A percentile compares a stretch with the other conserved stretches of the same genome.
These are phyloP conservation scores for Polyergus mexicanus DNA, from an alignment of 1,140 invertebrate genomes.

Conservation along the genomic window DNA sequence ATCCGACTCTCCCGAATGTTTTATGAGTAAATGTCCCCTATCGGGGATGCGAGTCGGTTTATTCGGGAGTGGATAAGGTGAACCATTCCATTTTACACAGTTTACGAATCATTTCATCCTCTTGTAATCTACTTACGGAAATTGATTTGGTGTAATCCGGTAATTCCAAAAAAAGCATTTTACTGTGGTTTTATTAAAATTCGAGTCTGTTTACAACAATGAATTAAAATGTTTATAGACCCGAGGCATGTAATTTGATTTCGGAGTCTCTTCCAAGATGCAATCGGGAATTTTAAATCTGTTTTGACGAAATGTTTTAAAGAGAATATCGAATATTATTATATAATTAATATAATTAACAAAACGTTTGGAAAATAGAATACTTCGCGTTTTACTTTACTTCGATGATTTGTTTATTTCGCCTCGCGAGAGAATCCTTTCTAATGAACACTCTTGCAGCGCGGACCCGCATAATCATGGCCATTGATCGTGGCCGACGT, in stretches of 20 bases:
- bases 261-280: neutral
- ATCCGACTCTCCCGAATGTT: conserved; percentile 3
- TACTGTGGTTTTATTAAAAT: conserved; percentile 21
- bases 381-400: neutral
- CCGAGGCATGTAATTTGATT: neutral
- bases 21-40: neutral
- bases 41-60: neutral
- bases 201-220: neutral
- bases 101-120: conserved; percentile 35
- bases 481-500: conserved; percentile 50
- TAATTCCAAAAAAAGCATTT: conserved; percentile 17
- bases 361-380: neutral
- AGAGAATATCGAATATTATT: neutral
- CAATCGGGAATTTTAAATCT: neutral
- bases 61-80: conserved; percentile 30
- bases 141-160: conserved; percentile 50
- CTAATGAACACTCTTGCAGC: conserved; percentile 41
- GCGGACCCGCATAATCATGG: conserved; percentile 50
- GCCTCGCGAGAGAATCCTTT: neutral
- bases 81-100: conserved; percentile 16
- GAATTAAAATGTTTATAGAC: neutral
- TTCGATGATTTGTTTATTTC: conserved; percentile 20
- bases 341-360: neutral
- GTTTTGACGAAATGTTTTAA: neutral
- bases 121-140: conserved; percentile 48